Percentiles rank a stretch among this genome's conserved stretches.
phyloP scores from a whole-genome alignment of 2,888 invertebrate genomes.

The Ectobius pallidus region DNA sequence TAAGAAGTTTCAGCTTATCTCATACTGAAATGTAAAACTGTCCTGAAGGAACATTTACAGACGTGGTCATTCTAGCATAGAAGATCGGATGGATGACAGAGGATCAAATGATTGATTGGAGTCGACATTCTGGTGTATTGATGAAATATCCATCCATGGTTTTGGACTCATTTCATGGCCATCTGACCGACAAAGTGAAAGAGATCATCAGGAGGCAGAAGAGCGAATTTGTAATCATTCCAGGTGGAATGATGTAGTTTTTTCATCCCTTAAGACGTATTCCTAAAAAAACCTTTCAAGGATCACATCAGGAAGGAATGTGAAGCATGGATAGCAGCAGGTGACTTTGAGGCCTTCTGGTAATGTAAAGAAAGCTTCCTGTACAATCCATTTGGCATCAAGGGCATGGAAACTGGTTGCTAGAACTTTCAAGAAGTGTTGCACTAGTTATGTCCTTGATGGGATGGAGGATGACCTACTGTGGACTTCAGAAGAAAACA shows the following conservation, averaged over 20 bases:
- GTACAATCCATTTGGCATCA: too few species aligned
- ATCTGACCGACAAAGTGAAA: neutral
- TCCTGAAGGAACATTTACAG: constrained; percentile 11
- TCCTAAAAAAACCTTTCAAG: too few species aligned
- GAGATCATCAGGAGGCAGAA: neutral
- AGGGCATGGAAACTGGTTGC: too few species aligned
- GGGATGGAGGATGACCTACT: too few species aligned
- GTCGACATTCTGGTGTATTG: constrained; percentile 2
- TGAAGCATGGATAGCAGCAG: too few species aligned
- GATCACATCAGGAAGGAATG: too few species aligned
- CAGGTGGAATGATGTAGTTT: neutral
- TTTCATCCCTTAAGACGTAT: neutral
- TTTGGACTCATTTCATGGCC: constrained; percentile 13
- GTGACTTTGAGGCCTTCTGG: too few species aligned
- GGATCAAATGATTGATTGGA: constrained; percentile 23
- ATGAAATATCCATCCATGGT: constrained; percentile 3
- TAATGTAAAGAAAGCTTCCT: too few species aligned
- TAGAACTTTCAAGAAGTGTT: too few species aligned
- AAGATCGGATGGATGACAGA: constrained; percentile 28
- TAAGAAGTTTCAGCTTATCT: constrained; percentile 17
- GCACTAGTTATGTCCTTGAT: too few species aligned
- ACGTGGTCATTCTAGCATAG: constrained; percentile 15
- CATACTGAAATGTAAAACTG: constrained; percentile 16
- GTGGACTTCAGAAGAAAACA: too few species aligned
- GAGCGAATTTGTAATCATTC: neutral